A percentile compares a stretch with the other conserved stretches of the same genome.
phyloP scores from a whole-genome alignment of 2,113 vertebrate species.

The Zosterops hypoxanthus region DNA sequence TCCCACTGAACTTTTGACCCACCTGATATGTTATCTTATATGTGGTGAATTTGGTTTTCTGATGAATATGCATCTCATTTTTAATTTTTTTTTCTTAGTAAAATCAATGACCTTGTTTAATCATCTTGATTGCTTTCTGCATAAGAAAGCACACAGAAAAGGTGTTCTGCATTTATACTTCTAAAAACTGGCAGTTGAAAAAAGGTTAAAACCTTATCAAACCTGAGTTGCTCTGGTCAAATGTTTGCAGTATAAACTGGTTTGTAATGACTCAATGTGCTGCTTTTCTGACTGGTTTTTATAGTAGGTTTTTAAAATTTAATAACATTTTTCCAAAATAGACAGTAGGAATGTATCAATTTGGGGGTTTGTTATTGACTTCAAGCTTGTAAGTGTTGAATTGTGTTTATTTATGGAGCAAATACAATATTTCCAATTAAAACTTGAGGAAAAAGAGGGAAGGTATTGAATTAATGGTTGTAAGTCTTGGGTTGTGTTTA shows the following conservation, averaged over 20 bases:
- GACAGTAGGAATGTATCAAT: fast-evolving
- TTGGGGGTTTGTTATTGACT: background rate
- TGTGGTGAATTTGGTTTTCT: background rate
- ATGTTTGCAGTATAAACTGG: background rate
- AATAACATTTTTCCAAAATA: background rate
- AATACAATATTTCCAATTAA: background rate
- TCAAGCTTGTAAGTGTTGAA: background rate
- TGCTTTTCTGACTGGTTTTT: background rate
- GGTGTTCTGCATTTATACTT: background rate
- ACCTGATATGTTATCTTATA: background rate
- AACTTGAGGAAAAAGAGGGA: background rate
- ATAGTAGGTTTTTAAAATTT: background rate
- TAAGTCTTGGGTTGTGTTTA: background rate
- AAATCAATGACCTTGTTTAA: background rate
- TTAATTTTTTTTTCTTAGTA: background rate
- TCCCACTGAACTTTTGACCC: background rate
- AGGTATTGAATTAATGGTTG: background rate
- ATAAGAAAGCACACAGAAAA: background rate
- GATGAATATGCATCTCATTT: background rate
- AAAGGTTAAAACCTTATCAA: background rate
- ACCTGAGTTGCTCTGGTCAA: background rate
- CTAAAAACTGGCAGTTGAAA: background rate
- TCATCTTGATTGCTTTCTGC: background rate
- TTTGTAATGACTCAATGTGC: background rate
- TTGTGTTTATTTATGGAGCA: background rate